phyloP scores from a whole-genome alignment of 37 sponge, comb jelly and placozoan genomes.

The Axinella damicornis region DNA sequence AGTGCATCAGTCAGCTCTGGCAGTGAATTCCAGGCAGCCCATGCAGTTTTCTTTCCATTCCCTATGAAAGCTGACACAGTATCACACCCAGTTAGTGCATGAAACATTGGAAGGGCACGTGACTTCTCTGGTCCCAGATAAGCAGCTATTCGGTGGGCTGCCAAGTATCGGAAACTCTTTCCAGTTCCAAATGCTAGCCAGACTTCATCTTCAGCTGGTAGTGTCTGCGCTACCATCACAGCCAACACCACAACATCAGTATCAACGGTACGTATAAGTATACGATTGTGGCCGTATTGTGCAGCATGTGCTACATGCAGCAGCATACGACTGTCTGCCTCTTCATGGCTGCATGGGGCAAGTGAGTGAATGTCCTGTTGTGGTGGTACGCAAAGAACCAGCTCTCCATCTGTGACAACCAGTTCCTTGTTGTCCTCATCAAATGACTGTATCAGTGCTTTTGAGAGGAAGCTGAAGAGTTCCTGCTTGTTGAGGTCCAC shows the following conservation, averaged over 20 bases:
- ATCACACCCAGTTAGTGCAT: slow-evolving; percentile 43
- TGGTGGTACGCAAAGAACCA: too few species aligned
- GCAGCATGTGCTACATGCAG: slow-evolving; percentile 55
- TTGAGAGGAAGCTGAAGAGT: slow-evolving; percentile 9
- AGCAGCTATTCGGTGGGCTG: slow-evolving; percentile 25
- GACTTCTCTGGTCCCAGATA: slow-evolving; percentile 22
- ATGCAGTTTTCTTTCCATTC: slow-evolving; percentile 33
- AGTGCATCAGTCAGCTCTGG: slow-evolving; percentile 22
- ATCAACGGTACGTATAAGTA: slow-evolving; percentile 35
- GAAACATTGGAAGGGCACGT: slow-evolving; percentile 33
- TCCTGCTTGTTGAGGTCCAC: slow-evolving; percentile 12
- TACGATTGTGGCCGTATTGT: slow-evolving; percentile 19
- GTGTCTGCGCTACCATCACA: slow-evolving; percentile 2
- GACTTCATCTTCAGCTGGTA: slow-evolving; percentile 13
- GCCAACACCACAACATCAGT: slow-evolving; percentile 44
- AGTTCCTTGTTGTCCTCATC: too few species aligned
- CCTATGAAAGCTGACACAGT: slow-evolving; percentile 19
- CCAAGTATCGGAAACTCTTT: slow-evolving; percentile 24
- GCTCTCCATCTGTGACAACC: slow-evolving; percentile 1
- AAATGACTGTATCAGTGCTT: slow-evolving; percentile 5
- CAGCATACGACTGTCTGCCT: slow-evolving; percentile 54
- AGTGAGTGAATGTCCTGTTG: too few species aligned
- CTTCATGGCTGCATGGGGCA: too few species aligned
- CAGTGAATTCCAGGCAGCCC: slow-evolving; percentile 14
- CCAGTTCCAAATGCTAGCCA: slow-evolving; percentile 46